phyloP scores from a whole-genome alignment of 1,140 invertebrate species.

The Heterodera carotae region DNA sequence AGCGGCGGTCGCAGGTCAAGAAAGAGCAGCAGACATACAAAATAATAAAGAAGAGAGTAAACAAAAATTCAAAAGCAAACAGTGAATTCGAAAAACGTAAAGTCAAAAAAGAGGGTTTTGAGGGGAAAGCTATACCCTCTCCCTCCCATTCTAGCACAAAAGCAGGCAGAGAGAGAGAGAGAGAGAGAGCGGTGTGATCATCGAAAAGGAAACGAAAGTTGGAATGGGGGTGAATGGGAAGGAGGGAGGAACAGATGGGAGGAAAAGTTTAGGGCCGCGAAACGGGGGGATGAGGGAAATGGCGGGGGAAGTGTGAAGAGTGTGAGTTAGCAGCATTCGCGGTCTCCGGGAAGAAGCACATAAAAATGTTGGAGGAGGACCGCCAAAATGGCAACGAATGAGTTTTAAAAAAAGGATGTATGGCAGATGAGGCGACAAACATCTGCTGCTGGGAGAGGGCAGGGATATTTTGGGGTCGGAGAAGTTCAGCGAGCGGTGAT shows the following conservation, averaged over 20 bases:
- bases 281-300: too few relatives aligned
- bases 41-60: background rate
- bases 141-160: too few relatives aligned
- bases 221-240: background rate
- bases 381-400: background rate
- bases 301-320: background rate
- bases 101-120: background rate
- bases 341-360: background rate
- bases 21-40: background rate
- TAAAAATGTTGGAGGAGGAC: background rate
- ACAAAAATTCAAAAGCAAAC: background rate
- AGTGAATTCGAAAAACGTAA: background rate
- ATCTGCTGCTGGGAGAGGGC: too few relatives aligned
- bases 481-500: background rate
- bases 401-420: background rate
- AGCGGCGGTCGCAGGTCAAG: background rate
- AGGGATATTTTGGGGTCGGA: background rate
- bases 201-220: conserved; percentile 22
- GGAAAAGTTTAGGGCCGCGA: too few relatives aligned
- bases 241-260: too few relatives aligned
- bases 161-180: too few relatives aligned
- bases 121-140: background rate
- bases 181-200: conserved; percentile 12
- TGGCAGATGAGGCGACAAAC: background rate
- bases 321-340: background rate